Conservation (phyloP, 1,140 invertebrate species). For the Cyphomyrmex costatus region DNA sequence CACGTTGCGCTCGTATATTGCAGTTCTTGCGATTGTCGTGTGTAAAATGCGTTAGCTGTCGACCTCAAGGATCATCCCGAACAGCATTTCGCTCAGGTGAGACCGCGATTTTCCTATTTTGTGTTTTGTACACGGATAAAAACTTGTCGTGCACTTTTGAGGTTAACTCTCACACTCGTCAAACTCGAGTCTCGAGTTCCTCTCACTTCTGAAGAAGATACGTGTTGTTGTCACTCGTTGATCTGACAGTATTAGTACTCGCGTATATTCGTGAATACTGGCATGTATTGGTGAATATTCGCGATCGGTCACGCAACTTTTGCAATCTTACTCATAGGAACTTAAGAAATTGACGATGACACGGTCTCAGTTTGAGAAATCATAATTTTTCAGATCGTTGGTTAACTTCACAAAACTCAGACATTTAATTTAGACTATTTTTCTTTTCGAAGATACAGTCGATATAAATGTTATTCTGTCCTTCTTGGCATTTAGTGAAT, state of each 20-base stretch:
- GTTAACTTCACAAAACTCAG: neutral
- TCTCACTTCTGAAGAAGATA: conserved; percentile 22
- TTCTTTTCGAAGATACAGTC: too few relatives aligned
- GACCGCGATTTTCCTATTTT: neutral
- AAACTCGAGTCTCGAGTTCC: conserved; percentile 8
- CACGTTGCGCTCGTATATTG: conserved; percentile 33
- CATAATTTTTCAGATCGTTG: neutral
- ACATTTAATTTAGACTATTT: neutral
- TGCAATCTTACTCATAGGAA: neutral
- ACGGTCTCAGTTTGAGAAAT: neutral
- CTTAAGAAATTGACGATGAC: neutral
- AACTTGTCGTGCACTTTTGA: conserved; percentile 21
- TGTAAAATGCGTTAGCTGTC: conserved; percentile 66
- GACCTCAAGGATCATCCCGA: too few relatives aligned
- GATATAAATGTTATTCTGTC: too few relatives aligned
- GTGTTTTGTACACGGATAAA: neutral
- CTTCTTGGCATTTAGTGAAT: too few relatives aligned
- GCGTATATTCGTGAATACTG: neutral
- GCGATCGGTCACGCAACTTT: neutral
- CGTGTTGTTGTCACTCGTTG: neutral
- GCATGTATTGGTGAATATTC: neutral
- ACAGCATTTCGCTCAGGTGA: conserved; percentile 49
- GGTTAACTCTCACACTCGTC: conserved; percentile 52
- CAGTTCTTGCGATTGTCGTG: conserved; percentile 25
- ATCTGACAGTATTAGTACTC: neutral